A percentile compares a stretch with the other conserved stretches of the same genome.
Conservation (phyloP, 2,797 vertebrate species). For the Prionace glauca region DNA sequence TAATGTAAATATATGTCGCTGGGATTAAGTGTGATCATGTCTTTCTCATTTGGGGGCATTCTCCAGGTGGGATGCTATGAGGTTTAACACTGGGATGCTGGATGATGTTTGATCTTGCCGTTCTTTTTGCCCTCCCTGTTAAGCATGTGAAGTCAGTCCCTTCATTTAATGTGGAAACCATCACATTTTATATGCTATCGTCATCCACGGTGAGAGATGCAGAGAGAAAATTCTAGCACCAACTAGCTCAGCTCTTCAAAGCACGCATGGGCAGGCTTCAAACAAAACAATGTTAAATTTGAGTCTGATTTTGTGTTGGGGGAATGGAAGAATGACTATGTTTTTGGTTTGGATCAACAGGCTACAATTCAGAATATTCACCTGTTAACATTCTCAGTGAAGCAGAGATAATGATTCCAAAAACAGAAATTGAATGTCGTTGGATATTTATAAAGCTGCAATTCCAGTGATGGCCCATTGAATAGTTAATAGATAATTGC, state of each 20-base stretch:
- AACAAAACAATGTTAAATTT: not conserved
- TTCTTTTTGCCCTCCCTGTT: not conserved
- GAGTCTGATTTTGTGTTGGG: not conserved
- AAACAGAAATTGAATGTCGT: not conserved
- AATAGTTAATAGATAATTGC: not conserved
- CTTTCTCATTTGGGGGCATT: not conserved
- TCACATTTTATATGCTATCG: constrained; percentile 27
- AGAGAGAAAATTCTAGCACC: constrained; percentile 38
- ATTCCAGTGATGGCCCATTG: not conserved
- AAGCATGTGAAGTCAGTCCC: not conserved
- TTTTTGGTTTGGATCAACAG: not conserved
- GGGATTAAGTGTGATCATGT: not conserved
- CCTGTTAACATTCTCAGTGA: not conserved
- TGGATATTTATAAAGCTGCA: not conserved
- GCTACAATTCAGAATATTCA: not conserved
- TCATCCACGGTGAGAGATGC: constrained; percentile 12
- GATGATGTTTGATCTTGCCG: not conserved
- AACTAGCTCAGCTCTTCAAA: constrained; percentile 8
- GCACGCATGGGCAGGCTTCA: constrained; percentile 12
- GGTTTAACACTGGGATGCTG: not conserved
- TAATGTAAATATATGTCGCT: constrained; percentile 9
- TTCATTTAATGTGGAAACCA: not conserved
- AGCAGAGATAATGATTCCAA: not conserved
- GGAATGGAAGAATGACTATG: no score
- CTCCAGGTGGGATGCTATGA: not conserved